Conservation (phyloP, 2,113 vertebrate genomes). For the Ranitomeya imitator region DNA sequence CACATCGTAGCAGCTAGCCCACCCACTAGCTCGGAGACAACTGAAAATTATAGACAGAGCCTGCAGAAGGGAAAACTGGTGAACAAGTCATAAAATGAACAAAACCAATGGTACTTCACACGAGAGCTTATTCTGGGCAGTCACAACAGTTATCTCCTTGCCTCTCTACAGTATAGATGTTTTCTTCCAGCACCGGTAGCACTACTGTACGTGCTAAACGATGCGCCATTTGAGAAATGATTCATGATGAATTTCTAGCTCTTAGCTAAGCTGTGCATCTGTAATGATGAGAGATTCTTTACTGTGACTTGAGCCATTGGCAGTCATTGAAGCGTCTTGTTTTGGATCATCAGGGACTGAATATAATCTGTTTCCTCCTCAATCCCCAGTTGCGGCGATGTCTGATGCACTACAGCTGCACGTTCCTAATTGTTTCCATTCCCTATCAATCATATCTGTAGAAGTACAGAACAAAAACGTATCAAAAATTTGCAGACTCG, state of each 20-base stretch:
- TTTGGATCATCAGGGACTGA: slow-evolving; percentile 8
- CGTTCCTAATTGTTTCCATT: slow-evolving; percentile 14
- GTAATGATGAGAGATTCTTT: slow-evolving; percentile 24
- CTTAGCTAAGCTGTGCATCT: not conserved
- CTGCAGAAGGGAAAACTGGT: too few species aligned
- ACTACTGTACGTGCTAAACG: not conserved
- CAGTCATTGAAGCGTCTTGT: slow-evolving; percentile 25
- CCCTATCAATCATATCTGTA: not conserved
- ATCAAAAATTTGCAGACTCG: not conserved
- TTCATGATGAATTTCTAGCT: not conserved
- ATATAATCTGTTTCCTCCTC: slow-evolving; percentile 14
- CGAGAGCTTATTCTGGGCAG: too few species aligned
- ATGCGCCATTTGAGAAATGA: not conserved
- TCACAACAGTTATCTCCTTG: too few species aligned
- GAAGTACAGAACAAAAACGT: not conserved
- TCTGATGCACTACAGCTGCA: slow-evolving; percentile 27
- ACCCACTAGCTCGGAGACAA: too few species aligned
- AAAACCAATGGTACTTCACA: too few species aligned
- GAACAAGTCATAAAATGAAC: too few species aligned
- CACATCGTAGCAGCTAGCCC: too few species aligned
- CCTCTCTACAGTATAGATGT: not conserved
- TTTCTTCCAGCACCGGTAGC: not conserved
- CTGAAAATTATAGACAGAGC: too few species aligned
- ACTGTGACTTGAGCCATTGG: slow-evolving; percentile 19
- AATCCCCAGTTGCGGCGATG: not conserved